Percentiles rank a stretch among this genome's conserved stretches.
These are phyloP conservation scores for Oreortyx pictus DNA, from an alignment of 2,797 vertebrate species.

Conservation along the genomic window DNA sequence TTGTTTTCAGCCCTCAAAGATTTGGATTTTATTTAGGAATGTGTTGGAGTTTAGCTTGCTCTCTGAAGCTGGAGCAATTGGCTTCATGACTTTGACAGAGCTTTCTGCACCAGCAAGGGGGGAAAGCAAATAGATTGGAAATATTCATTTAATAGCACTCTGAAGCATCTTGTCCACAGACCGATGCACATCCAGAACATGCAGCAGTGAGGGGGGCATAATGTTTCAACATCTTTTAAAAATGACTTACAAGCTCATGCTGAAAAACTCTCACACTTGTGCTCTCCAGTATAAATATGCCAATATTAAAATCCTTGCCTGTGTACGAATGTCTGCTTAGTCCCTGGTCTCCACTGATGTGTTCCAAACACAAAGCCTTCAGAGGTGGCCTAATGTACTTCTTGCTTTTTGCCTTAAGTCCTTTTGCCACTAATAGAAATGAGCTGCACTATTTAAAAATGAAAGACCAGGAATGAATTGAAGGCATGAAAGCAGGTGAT, in stretches of 20 bases:
- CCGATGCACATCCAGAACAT: neutral
- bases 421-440: neutral
- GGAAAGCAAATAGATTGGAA: neutral
- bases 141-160: neutral
- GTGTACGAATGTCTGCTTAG: constrained; percentile 25
- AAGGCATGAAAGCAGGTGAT: neutral
- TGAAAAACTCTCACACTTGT: neutral
- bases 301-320: constrained; percentile 32
- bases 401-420: neutral
- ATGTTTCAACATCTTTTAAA: neutral
- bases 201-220: neutral
- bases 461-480: neutral
- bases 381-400: neutral
- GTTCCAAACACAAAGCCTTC: constrained; percentile 1
- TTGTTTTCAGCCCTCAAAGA: neutral
- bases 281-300: constrained; percentile 1
- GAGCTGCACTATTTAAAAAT: neutral
- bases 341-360: neutral
- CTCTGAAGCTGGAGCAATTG: neutral
- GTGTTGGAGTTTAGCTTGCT: neutral
- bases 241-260: neutral
- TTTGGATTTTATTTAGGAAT: neutral
- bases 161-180: constrained; percentile 19
- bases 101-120: neutral
- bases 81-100: constrained; percentile 22